Evolutionary conservation across 1,140 invertebrate genomes (phyloP).

Genomic region (Cydia pomonella): DNA sequence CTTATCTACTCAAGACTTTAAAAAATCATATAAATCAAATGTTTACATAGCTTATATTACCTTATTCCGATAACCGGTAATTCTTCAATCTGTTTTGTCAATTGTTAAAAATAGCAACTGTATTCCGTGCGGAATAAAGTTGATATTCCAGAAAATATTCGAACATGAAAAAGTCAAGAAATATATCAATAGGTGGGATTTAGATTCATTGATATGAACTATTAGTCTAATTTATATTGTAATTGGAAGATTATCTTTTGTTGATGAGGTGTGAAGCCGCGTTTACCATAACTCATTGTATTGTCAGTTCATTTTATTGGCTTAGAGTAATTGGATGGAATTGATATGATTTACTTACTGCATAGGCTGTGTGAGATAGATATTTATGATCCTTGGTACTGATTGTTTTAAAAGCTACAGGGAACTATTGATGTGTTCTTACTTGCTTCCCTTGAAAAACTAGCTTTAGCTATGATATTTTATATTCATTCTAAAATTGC

Average conservation of each 20-base stretch:
- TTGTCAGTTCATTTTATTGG: neutral
- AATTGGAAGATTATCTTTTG: conserved; percentile 20
- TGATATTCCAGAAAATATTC: neutral
- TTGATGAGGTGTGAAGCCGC: conserved; percentile 5
- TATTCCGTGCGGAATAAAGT: neutral
- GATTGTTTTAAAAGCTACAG: neutral
- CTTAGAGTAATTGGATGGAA: conserved; percentile 6
- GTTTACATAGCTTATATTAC: neutral
- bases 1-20: neutral
- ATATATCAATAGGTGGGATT: conserved; percentile 11
- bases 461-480: too few relatives aligned
- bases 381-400: neutral
- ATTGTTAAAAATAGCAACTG: neutral
- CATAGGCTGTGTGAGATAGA: neutral
- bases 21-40: conserved; percentile 6
- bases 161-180: neutral
- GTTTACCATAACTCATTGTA: neutral
- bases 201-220: conserved; percentile 7
- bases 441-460: too few relatives aligned
- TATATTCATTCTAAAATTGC: too few relatives aligned
- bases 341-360: neutral
- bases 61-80: neutral
- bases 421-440: too few relatives aligned
- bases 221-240: conserved; percentile 25
- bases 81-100: neutral